A percentile compares a stretch with the other conserved stretches of the same genome.
Evolutionary conservation across 2,113 vertebrate genomes (phyloP).

Genomic region (Capreolus pygargus): DNA sequence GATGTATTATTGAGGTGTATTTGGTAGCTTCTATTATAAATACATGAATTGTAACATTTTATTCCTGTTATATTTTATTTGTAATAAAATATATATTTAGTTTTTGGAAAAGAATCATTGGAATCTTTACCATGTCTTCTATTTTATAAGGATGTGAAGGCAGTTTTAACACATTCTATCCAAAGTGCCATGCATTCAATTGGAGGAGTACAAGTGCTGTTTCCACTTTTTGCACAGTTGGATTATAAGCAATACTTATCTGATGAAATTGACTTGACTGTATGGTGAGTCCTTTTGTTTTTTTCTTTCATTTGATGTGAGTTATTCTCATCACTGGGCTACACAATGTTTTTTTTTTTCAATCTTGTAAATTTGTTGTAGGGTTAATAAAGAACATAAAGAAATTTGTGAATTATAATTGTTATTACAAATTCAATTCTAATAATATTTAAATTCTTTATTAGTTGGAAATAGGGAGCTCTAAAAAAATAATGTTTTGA

Average conservation of each 20-base stretch:
- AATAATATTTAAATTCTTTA: slow-evolving; percentile 29
- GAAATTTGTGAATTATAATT: slow-evolving; percentile 20
- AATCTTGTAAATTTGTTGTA: neutral
- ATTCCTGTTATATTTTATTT: slow-evolving; percentile 20
- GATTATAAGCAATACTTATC: slow-evolving; percentile 92
- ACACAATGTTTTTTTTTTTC: neutral
- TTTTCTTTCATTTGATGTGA: neutral
- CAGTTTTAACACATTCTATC: slow-evolving; percentile 96
- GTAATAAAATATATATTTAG: neutral
- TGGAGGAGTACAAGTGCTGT: slow-evolving; percentile 97
- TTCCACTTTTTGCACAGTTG: slow-evolving; percentile 97
- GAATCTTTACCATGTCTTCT: slow-evolving; percentile 44
- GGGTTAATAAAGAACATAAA: neutral
- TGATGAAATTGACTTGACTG: slow-evolving; percentile 91
- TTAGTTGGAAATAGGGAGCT: neutral
- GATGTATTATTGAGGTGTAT: neutral
- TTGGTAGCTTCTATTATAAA: neutral
- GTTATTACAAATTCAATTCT: neutral
- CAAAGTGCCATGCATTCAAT: slow-evolving; percentile 98
- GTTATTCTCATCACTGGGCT: neutral
- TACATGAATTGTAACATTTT: neutral
- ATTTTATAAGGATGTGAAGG: slow-evolving; percentile 93
- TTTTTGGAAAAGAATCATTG: slow-evolving; percentile 19
- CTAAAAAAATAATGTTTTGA: neutral
- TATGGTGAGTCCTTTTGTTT: slow-evolving; percentile 87